Conservation (phyloP, 2,113 vertebrate species). For the Malurus alboscapulatus region DNA sequence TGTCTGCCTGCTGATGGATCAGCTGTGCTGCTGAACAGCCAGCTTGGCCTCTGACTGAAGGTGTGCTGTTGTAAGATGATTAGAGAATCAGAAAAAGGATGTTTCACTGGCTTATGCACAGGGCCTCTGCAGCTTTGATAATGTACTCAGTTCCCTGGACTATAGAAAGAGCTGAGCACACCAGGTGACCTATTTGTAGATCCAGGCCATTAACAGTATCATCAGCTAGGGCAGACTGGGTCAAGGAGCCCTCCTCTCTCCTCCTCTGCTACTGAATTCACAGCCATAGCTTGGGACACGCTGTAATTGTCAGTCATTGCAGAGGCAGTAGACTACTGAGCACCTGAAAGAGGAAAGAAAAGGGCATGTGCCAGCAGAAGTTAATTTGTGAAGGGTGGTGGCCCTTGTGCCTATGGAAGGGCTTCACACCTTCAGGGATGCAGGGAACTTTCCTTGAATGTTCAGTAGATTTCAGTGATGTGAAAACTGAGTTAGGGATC, state of each 20-base stretch:
- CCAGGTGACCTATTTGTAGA: not conserved
- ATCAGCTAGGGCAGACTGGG: not conserved
- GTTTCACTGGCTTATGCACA: not conserved
- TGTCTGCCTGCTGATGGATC: not conserved
- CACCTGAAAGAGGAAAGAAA: not conserved
- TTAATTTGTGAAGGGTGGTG: not conserved
- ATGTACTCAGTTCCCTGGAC: not conserved
- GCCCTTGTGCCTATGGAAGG: not conserved
- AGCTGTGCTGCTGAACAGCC: not conserved
- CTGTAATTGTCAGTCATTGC: not conserved
- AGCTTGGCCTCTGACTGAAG: fast-evolving
- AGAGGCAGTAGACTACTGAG: not conserved
- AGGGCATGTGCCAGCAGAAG: not conserved
- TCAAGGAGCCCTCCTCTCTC: not conserved
- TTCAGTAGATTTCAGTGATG: not conserved
- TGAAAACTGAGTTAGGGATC: not conserved
- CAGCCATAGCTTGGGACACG: not conserved
- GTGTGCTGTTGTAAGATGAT: not conserved
- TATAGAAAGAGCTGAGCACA: not conserved
- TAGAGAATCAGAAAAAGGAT: not conserved
- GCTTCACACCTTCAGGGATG: not conserved
- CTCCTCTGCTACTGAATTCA: not conserved
- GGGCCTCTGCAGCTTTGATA: not conserved
- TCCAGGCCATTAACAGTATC: not conserved
- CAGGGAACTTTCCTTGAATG: not conserved